Base-by-base conservation (phyloP, 2,888 invertebrate genomes). In the Trachelus stipa region DNA sequence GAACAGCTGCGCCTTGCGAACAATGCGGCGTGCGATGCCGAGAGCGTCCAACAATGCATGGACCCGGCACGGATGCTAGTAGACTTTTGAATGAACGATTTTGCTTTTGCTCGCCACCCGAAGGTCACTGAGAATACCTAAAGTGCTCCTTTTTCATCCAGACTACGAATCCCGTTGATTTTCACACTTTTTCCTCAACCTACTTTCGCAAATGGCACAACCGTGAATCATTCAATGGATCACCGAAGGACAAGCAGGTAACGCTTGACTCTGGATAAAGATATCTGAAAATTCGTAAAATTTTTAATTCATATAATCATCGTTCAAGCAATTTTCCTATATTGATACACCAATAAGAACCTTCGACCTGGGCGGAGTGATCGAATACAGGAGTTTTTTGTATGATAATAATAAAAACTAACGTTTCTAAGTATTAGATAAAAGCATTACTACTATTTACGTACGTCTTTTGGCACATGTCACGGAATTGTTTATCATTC, bases 1-100 rank as follows among this genome's bases (percentile, higher is more conserved):
- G 79, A 78, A 77, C 81, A 81, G 81, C 79, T 81, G 81, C 78
- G 69, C 74, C 74, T 71, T 33, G 23, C 34, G 69, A 37, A 79
- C 79, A 79, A 79, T 76, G 69, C 76, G 69, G 37, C 76, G 31
- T 31, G 71, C 71, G 71, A 71, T 34, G 71, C 31, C 31, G 75
- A 73, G 74, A 30, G 75, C 75, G 73, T 73, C 77, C 77, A 71
- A 73, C 74, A 30, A 75, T 75, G 56, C 33, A 34, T 75, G 56
- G 73, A 71, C 34, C 71, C 71, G 71, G 71, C 6, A 34, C 34
- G 71, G 33, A 71, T 34, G 12, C 71, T 34, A 34, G 12, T 71
- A 11, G 12, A 71, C 12, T 37, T 75, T 75, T 78, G 71, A 68
- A 71, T 78, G 75, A 40, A 56, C 34, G 69, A 73, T 75, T 78